A percentile compares a stretch with the other conserved stretches of the same genome.
Evolutionary conservation across 2,797 vertebrate genomes (phyloP).

Genomic region (Echeneis naucrates): DNA sequence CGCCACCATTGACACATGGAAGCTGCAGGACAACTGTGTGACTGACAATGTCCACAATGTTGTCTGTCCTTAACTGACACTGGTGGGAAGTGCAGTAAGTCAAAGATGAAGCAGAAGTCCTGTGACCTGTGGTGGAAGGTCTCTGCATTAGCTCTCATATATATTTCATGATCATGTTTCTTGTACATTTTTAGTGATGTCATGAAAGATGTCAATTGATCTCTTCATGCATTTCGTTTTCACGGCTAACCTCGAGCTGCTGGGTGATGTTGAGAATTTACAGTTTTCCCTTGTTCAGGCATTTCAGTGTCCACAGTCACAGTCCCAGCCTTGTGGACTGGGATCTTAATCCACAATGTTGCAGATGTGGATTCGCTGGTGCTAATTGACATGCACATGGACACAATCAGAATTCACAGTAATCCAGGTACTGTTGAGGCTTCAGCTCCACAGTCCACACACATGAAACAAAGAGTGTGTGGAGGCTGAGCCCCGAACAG

Average conservation of each 20-base stretch:
- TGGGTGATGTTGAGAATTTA: background rate
- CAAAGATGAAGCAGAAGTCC: background rate
- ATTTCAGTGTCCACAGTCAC: background rate
- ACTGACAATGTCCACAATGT: background rate
- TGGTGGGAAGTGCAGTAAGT: background rate
- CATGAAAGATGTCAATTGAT: background rate
- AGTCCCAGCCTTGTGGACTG: background rate
- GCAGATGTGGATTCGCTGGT: too few relatives aligned
- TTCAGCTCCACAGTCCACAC: background rate
- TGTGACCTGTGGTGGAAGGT: background rate
- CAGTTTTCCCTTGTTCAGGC: background rate
- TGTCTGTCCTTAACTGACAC: too few relatives aligned
- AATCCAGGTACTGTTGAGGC: background rate
- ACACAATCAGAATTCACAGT: background rate
- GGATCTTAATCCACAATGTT: background rate
- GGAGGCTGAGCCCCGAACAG: slow-evolving; percentile 6
- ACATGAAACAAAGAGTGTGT: background rate
- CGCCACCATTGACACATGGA: background rate
- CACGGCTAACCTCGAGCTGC: background rate
- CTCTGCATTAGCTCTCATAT: too few relatives aligned
- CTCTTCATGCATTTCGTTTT: background rate
- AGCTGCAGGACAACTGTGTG: background rate
- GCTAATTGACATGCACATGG: background rate
- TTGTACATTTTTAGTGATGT: background rate
- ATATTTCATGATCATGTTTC: too few relatives aligned